Conservation (phyloP, 2,888 invertebrate genomes). For the Thera obeliscata region DNA sequence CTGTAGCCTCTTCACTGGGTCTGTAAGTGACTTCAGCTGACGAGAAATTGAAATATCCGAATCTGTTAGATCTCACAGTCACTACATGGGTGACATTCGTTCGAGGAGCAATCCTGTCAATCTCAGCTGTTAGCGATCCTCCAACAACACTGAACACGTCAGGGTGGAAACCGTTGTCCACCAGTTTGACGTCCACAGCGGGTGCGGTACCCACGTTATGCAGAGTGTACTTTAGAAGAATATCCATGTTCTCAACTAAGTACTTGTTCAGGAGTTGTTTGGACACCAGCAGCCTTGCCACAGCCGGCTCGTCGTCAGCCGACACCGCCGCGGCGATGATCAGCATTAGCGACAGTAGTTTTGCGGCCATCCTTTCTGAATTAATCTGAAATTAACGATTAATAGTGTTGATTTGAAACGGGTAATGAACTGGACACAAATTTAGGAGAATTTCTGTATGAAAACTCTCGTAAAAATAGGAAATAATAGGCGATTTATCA, state of each 20-base stretch:
- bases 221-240: constrained; percentile 96
- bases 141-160: constrained; percentile 95
- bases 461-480: constrained; percentile 6
- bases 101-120: constrained; percentile 96
- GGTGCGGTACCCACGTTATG: constrained; percentile 97
- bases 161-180: constrained; percentile 96
- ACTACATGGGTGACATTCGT: constrained; percentile 97
- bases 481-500: neutral
- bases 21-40: constrained; percentile 96
- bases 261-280: constrained; percentile 98
- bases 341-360: constrained; percentile 75
- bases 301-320: constrained; percentile 88
- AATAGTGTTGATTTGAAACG: neutral
- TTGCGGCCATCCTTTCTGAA: constrained; percentile 74
- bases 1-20: constrained; percentile 91
- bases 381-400: constrained; percentile 62
- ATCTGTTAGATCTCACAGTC: constrained; percentile 94
- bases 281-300: constrained; percentile 93
- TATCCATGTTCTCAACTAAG: constrained; percentile 97
- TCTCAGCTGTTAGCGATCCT: constrained; percentile 91
- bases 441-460: constrained; percentile 22
- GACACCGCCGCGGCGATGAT: constrained; percentile 74
- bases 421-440: constrained; percentile 16
- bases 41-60: constrained; percentile 98
- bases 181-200: constrained; percentile 94